Evolutionary conservation across 2,888 invertebrate species (phyloP).

Genomic region (Zygothrica quintamaculata): DNA sequence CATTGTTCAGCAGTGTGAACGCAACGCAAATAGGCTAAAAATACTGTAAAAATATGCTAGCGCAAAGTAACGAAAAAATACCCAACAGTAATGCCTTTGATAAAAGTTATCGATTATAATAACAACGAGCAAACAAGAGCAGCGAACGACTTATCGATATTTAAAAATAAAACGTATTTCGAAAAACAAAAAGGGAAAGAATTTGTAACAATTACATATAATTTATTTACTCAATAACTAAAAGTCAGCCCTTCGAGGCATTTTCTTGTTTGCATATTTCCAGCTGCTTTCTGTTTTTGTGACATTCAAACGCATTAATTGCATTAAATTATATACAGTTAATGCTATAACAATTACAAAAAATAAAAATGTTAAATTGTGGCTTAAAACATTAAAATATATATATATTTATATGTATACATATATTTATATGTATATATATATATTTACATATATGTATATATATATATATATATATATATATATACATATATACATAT

Average conservation of each 20-base stretch:
- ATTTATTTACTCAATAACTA: slow-evolving; percentile 68
- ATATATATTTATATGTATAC: slow-evolving; percentile 18
- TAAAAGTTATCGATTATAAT: slow-evolving; percentile 1
- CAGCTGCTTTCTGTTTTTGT: slow-evolving; percentile 12
- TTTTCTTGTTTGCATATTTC: slow-evolving; percentile 19
- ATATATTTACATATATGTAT: slow-evolving; percentile 15
- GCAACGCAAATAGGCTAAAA: background rate
- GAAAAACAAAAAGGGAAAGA: background rate
- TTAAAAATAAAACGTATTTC: slow-evolving; percentile 15
- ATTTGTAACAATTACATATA: slow-evolving; percentile 71
- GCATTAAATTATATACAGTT: slow-evolving; percentile 50
- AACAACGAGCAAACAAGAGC: background rate
- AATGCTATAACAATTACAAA: slow-evolving; percentile 61
- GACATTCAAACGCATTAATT: slow-evolving; percentile 29
- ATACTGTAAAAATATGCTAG: slow-evolving; percentile 22
- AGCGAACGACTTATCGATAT: slow-evolving; percentile 5
- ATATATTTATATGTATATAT: slow-evolving; percentile 10
- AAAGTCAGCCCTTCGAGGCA: slow-evolving; percentile 37
- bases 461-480: slow-evolving; percentile 16
- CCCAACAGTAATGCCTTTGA: background rate
- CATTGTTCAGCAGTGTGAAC: slow-evolving; percentile 30
- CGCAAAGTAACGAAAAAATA: slow-evolving; percentile 25
- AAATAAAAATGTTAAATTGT: slow-evolving; percentile 36
- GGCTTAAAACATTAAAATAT: slow-evolving; percentile 41
- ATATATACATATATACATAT: slow-evolving; percentile 1